These are phyloP conservation scores for Pristionchus arcanus DNA, from an alignment of 2,888 invertebrate genomes.

Conservation along the genomic window DNA sequence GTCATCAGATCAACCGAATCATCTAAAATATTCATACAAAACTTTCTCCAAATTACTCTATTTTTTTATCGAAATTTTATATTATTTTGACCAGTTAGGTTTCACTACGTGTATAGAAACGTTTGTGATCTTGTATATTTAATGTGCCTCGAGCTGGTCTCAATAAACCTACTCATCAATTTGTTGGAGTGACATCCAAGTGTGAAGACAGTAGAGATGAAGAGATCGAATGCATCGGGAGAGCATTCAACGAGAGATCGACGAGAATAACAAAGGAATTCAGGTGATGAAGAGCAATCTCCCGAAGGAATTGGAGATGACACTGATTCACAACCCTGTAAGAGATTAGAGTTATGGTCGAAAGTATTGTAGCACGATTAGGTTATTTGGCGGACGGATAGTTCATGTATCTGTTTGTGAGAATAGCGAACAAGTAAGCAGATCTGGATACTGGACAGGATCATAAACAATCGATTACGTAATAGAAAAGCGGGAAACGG, in stretches of 20 bases:
- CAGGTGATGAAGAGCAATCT: slow-evolving; percentile 49
- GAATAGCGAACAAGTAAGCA: background rate
- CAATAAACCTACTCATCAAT: background rate
- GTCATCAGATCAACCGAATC: slow-evolving; percentile 36
- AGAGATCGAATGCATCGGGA: slow-evolving; percentile 56
- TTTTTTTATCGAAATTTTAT: no score
- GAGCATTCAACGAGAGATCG: slow-evolving; percentile 47
- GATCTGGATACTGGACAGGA: background rate
- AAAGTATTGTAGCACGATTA: background rate
- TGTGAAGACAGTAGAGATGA: slow-evolving; percentile 49
- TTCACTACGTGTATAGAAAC: background rate
- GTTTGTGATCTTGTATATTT: background rate
- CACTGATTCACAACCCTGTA: slow-evolving; percentile 25
- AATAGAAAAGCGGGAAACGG: background rate
- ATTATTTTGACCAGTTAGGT: background rate
- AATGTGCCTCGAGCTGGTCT: background rate
- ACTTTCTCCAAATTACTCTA: background rate
- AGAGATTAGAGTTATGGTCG: background rate
- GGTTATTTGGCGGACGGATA: background rate
- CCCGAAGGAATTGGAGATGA: background rate
- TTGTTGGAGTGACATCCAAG: slow-evolving; percentile 42
- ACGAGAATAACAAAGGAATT: slow-evolving; percentile 39
- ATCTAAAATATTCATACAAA: slow-evolving; percentile 2
- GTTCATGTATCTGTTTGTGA: background rate
- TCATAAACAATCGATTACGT: background rate